Conservation (phyloP, 1,140 invertebrate genomes). For the Drosophila mayri region DNA sequence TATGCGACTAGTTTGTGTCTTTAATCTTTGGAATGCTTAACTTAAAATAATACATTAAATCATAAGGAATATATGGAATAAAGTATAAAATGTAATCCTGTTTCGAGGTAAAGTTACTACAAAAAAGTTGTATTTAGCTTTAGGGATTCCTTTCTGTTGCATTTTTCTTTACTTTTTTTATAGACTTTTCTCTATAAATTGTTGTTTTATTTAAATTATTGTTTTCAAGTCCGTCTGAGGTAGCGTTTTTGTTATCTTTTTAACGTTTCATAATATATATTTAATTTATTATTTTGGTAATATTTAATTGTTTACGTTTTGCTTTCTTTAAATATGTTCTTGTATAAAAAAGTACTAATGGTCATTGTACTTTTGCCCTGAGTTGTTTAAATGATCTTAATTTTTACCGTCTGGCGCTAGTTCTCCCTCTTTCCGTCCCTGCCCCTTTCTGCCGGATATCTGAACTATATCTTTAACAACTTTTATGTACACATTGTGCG, state of each 20-base stretch:
- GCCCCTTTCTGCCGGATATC: constrained; percentile 19
- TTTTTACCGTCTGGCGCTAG: constrained; percentile 63
- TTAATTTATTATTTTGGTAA: constrained; percentile 50
- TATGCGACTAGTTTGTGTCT: constrained; percentile 66
- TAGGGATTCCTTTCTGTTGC: constrained; percentile 36
- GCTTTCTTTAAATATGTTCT: constrained; percentile 54
- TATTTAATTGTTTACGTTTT: constrained; percentile 53
- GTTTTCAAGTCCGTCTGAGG: constrained; percentile 84
- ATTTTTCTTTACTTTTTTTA: constrained; percentile 30
- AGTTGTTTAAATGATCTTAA: constrained; percentile 65
- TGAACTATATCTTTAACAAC: constrained; percentile 40
- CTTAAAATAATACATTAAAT: constrained; percentile 56
- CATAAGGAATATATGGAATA: constrained; percentile 30
- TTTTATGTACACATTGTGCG: constrained; percentile 49
- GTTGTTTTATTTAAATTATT: constrained; percentile 79
- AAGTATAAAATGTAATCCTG: constrained; percentile 40
- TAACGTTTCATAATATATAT: constrained; percentile 44
- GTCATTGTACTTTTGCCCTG: constrained; percentile 85
- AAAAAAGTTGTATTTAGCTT: constrained; percentile 57
- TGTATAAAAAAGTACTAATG: constrained; percentile 76
- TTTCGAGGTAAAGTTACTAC: constrained; percentile 70
- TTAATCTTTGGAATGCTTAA: constrained; percentile 58
- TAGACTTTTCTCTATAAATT: constrained; percentile 67
- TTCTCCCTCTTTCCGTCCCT: constrained; percentile 11
- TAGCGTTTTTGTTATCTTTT: constrained; percentile 70